Percentiles rank a stretch among this genome's conserved stretches.
Evolutionary conservation across 2,888 invertebrate species (phyloP).

Genomic region (Drosophila borealis): DNA sequence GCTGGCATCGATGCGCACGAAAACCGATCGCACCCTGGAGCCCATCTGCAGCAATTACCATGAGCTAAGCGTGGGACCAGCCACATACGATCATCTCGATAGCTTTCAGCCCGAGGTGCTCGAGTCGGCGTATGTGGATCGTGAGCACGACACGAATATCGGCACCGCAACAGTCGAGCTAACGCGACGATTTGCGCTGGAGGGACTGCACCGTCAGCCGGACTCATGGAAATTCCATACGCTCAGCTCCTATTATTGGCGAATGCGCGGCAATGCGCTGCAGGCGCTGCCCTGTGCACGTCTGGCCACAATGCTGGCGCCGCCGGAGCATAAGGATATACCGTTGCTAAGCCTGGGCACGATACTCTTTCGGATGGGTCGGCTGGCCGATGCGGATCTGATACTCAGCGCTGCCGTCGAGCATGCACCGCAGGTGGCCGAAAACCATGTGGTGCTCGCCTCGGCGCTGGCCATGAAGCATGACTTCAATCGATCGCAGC

Average conservation of each 20-base stretch:
- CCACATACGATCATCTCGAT: conserved; percentile 80
- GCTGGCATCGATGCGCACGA: conserved; percentile 1
- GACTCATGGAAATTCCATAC: conserved; percentile 83
- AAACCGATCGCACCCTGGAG: conserved; percentile 37
- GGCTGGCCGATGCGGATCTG: conserved; percentile 80
- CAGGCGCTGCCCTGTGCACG: conserved; percentile 83
- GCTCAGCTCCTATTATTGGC: conserved; percentile 84
- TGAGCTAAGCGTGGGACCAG: conserved; percentile 63
- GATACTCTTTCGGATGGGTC: conserved; percentile 81
- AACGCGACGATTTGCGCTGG: conserved; percentile 67
- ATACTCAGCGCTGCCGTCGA: conserved; percentile 81
- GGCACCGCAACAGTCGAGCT: conserved; percentile 68
- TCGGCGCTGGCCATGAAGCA: conserved; percentile 82
- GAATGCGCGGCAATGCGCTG: conserved; percentile 82
- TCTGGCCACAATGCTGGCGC: conserved; percentile 80
- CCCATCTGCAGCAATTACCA: conserved; percentile 73
- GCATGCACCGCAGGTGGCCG: conserved; percentile 81
- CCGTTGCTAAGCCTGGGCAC: conserved; percentile 83
- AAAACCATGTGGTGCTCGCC: conserved; percentile 83
- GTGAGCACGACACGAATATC: conserved; percentile 74
- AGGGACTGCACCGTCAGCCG: conserved; percentile 78
- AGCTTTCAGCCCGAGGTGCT: conserved; percentile 71
- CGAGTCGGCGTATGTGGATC: conserved; percentile 73
- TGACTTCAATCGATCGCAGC: conserved; percentile 82
- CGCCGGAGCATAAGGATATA: conserved; percentile 80